Evolutionary conservation across 1,140 invertebrate genomes (phyloP).

Genomic region (Zaprionus tsacasi): DNA sequence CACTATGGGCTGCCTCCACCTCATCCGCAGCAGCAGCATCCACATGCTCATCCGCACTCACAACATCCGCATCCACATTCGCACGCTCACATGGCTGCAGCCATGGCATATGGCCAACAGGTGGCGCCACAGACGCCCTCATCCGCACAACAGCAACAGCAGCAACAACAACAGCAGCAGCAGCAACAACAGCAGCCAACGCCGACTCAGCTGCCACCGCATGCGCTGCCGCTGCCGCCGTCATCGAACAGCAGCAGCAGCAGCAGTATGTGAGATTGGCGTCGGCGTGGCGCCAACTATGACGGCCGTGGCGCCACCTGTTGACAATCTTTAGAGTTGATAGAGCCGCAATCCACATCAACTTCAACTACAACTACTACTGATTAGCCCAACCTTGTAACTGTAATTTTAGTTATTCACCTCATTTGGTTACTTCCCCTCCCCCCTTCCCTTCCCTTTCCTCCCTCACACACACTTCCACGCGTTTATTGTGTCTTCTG

Average conservation of each 20-base stretch:
- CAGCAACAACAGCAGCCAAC: background rate
- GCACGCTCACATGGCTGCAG: slow-evolving; percentile 66
- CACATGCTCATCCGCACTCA: slow-evolving; percentile 52
- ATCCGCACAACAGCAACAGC: slow-evolving; percentile 8
- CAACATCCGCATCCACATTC: slow-evolving; percentile 53
- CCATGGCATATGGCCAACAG: slow-evolving; percentile 64
- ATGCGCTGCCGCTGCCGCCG: slow-evolving; percentile 34
- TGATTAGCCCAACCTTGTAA: slow-evolving; percentile 23
- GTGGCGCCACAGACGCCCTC: slow-evolving; percentile 43
- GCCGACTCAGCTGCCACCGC: slow-evolving; percentile 29
- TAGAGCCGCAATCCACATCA: background rate
- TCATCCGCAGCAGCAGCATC: slow-evolving; percentile 43
- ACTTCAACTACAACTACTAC: slow-evolving; percentile 22
- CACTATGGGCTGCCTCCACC: slow-evolving; percentile 55
- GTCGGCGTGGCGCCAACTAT: slow-evolving; percentile 74
- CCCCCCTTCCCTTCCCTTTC: too few relatives aligned
- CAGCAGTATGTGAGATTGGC: slow-evolving; percentile 71
- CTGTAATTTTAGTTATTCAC: slow-evolving; percentile 20
- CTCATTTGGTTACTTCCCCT: background rate
- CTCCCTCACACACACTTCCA: too few relatives aligned
- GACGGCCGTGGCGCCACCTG: slow-evolving; percentile 72
- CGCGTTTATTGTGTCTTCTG: slow-evolving; percentile 13
- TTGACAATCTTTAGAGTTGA: slow-evolving; percentile 54
- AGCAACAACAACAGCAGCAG: background rate
- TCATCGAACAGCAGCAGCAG: slow-evolving; percentile 4